These are phyloP conservation scores for Ailuropoda melanoleuca DNA, from an alignment of 2,113 vertebrate species.

Conservation along the genomic window DNA sequence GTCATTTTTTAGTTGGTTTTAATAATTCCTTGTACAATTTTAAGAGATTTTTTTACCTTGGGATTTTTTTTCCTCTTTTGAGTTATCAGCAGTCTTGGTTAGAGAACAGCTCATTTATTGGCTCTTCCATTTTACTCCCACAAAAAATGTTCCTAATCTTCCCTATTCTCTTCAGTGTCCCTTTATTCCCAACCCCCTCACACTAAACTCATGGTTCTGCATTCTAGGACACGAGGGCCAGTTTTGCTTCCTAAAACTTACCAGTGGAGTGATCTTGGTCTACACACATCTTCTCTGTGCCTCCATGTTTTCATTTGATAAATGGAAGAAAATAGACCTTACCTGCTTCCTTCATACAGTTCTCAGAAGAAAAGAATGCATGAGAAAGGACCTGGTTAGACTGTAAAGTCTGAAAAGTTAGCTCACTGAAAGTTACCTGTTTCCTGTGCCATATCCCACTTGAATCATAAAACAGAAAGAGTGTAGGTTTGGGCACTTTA, in stretches of 20 bases:
- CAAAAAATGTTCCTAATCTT: neutral
- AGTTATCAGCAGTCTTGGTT: neutral
- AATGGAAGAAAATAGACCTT: neutral
- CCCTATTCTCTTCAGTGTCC: neutral
- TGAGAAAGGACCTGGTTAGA: neutral
- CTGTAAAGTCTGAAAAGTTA: neutral
- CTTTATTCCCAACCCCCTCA: neutral
- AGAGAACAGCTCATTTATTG: neutral
- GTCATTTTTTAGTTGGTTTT: neutral
- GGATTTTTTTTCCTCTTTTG: neutral
- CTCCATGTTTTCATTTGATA: neutral
- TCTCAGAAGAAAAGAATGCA: neutral
- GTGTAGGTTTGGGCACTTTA: neutral
- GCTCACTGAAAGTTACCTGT: neutral
- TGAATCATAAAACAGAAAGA: neutral
- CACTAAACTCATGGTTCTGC: neutral
- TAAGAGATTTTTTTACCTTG: neutral
- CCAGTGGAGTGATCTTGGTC: neutral
- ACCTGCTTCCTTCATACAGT: neutral
- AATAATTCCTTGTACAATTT: conserved; percentile 5
- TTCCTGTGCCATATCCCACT: neutral
- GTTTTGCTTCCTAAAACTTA: neutral
- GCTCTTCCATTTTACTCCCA: neutral
- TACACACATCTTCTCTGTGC: neutral
- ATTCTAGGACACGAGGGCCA: neutral